Evolutionary conservation across 1,140 invertebrate species (phyloP), one percentile per base, ranked within the genome.

Genomic region (Plectrocnemia conspersa): DNA sequence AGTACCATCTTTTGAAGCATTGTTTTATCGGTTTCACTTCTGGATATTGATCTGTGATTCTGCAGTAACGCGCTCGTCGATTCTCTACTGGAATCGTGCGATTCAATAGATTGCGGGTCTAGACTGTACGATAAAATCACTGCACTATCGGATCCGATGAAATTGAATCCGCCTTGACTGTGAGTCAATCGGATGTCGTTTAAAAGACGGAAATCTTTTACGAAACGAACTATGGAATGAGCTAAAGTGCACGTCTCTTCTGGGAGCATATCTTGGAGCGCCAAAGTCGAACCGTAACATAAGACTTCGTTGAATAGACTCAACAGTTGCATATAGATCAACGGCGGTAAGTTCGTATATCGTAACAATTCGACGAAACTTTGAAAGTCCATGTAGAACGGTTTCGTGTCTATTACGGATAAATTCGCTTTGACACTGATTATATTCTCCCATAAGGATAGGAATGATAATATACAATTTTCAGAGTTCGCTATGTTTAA

Each of bases 351-450:
- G 59, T 81, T 80, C n/a, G 78, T 77, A 65, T 80, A 82, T 58
- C 77, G 79, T 23, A 93, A 70, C 36, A 91, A 75, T 44, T 82
- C 75, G 18, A 91, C 85, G 70, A 93, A 85, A 60, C 82, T 81
- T 61, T 91, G 87, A 52, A 93, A 71, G 63, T 91, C 83, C 15
- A 86, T 83, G 70, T 92, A 92, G 68, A 91, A 93, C 3, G 89
- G 84, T 65, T 91, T 89, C 2, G 89, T 92, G 66, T 92, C 89
- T 52, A 90, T 84, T 9, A 92, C 83, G 16, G 88, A 91, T 18
- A 93, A 75, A 75, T 92, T 93, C 10, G 89, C 88, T 71, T 90
- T 91, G 0, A 93, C 88, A 36, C 88, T 91, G 65, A 93, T 92
- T n/a, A 90, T 89, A 55, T 87, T 86, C 66, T 91, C 88, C 89